A percentile compares a stretch with the other conserved stretches of the same genome.
Conservation (phyloP, 2,888 invertebrate species). For the Serripes groenlandicus region DNA sequence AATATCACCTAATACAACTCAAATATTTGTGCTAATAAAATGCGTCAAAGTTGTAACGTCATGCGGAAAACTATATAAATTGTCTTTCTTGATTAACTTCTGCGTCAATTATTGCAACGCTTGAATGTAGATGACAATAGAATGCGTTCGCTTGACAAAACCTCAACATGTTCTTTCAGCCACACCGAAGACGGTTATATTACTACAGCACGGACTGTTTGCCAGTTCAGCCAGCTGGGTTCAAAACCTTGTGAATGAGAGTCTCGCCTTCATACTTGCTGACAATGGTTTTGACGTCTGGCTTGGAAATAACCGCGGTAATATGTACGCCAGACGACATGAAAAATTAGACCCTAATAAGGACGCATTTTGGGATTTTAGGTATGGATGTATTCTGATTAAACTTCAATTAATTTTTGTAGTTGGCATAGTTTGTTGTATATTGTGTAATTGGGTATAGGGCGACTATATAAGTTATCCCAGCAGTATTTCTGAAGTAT, state of each 20-base stretch:
- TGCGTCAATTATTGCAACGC: too few relatives aligned
- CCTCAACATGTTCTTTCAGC: too few relatives aligned
- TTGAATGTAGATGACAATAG: too few relatives aligned
- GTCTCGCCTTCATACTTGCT: slow-evolving; percentile 88
- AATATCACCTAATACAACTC: too few relatives aligned
- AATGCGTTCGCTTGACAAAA: too few relatives aligned
- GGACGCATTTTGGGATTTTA: slow-evolving; percentile 90
- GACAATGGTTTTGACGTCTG: slow-evolving; percentile 91
- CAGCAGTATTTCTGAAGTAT: neutral
- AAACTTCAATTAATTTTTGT: neutral
- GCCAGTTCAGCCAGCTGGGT: slow-evolving; percentile 94
- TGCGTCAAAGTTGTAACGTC: too few relatives aligned
- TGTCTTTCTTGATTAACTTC: too few relatives aligned
- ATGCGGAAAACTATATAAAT: too few relatives aligned
- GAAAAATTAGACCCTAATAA: slow-evolving; percentile 87
- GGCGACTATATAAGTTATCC: neutral
- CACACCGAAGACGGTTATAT: slow-evolving; percentile 77
- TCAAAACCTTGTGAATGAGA: slow-evolving; percentile 90
- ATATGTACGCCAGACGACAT: slow-evolving; percentile 91
- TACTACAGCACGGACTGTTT: slow-evolving; percentile 90
- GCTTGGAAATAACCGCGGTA: slow-evolving; percentile 94
- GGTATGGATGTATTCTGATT: slow-evolving; percentile 81
- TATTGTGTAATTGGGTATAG: neutral
- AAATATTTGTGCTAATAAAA: too few relatives aligned
- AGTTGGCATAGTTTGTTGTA: neutral